phyloP scores from a whole-genome alignment of 1,140 invertebrate species.

The Hylyphantes graminicola region DNA sequence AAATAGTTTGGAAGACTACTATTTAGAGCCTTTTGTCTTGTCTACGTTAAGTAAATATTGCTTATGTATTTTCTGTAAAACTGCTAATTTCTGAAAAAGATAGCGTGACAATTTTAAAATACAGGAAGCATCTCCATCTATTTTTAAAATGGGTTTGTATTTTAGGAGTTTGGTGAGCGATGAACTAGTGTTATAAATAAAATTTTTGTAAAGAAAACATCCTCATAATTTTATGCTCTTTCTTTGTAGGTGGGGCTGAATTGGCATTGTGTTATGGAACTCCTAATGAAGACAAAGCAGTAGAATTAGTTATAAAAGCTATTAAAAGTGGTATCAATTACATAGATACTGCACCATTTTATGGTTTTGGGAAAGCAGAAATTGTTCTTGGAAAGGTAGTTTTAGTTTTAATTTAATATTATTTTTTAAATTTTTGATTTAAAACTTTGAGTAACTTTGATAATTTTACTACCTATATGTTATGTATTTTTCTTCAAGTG shows the following conservation, averaged over 20 bases:
- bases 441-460: too few species aligned
- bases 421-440: neutral
- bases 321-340: conserved; percentile 88
- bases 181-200: neutral
- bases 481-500: too few species aligned
- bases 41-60: too few species aligned
- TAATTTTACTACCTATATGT: too few species aligned
- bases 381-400: conserved; percentile 82
- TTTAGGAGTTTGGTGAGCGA: neutral
- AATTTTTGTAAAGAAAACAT: neutral
- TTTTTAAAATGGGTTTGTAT: neutral
- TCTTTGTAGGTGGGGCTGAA: conserved; percentile 67
- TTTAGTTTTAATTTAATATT: conserved; percentile 6
- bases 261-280: conserved; percentile 56
- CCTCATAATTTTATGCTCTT: conserved; percentile 40
- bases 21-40: too few species aligned
- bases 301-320: conserved; percentile 77
- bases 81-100: too few species aligned
- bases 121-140: neutral
- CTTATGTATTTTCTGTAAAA: too few species aligned
- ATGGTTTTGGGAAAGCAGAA: conserved; percentile 80
- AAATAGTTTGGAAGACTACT: too few species aligned
- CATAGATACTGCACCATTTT: conserved; percentile 91
- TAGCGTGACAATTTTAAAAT: conserved; percentile 68
- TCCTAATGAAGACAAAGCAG: conserved; percentile 73